Conservation (phyloP, 2,888 invertebrate species). For the Opisthograptis luteolata region DNA sequence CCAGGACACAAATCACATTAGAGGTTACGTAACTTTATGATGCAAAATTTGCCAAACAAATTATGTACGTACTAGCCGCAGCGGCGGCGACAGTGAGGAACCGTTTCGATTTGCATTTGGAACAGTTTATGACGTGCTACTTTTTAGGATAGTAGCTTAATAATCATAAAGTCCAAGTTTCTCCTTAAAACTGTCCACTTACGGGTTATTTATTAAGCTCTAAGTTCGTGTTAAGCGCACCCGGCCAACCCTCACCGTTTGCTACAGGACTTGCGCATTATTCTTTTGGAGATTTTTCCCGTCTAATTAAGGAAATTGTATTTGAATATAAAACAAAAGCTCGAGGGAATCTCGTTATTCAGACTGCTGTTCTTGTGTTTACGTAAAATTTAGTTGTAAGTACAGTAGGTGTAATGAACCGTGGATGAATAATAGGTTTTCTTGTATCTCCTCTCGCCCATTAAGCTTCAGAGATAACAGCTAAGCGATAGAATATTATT, state of each 20-base stretch:
- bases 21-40: conserved; percentile 30
- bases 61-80: conserved; percentile 23
- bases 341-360: conserved; percentile 52
- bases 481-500: conserved; percentile 27
- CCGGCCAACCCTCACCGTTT: conserved; percentile 26
- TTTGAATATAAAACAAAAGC: conserved; percentile 66
- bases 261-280: conserved; percentile 49
- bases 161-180: conserved; percentile 40
- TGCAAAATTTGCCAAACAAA: conserved; percentile 37
- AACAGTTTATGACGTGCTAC: conserved; percentile 31
- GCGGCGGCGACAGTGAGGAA: conserved; percentile 11
- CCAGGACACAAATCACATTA: conserved; percentile 40
- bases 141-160: conserved; percentile 29
- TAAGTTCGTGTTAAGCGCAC: conserved; percentile 40
- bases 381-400: conserved; percentile 41
- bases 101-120: conserved; percentile 17
- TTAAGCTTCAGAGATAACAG: conserved; percentile 35
- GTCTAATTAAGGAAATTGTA: conserved; percentile 72
- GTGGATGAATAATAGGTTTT: conserved; percentile 39
- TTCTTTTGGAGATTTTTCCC: conserved; percentile 65
- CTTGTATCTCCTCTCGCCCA: conserved; percentile 30
- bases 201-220: conserved; percentile 47
- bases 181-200: conserved; percentile 41
- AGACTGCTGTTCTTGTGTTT: conserved; percentile 53
- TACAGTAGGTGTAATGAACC: conserved; percentile 36